Conservation (phyloP, 2,888 invertebrate species). For the Strigamia maritima region DNA sequence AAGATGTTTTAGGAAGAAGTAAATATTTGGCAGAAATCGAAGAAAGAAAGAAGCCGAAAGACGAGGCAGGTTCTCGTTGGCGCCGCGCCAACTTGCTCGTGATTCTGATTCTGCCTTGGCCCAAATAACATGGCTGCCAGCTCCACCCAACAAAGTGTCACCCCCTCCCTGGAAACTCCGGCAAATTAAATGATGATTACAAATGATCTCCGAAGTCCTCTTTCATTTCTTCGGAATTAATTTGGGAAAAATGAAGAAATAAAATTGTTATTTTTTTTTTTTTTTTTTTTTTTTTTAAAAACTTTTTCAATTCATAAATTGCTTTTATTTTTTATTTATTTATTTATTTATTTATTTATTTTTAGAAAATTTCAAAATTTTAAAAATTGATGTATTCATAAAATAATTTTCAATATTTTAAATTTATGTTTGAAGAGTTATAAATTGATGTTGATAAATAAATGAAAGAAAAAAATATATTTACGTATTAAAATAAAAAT, state of each 20-base stretch:
- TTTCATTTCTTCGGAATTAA: neutral
- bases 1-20: conserved; percentile 9
- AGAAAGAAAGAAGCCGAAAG: neutral
- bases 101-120: conserved; percentile 12
- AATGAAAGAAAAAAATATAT: too few relatives aligned
- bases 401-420: too few relatives aligned
- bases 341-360: too few relatives aligned
- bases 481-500: too few relatives aligned
- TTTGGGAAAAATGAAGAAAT: neutral
- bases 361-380: too few relatives aligned
- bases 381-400: too few relatives aligned
- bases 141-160: conserved; percentile 23
- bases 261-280: neutral
- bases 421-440: too few relatives aligned
- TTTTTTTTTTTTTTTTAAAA: neutral
- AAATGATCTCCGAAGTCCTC: conserved; percentile 7
- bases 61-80: conserved; percentile 18
- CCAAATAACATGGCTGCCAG: conserved; percentile 29
- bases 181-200: conserved; percentile 23
- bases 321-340: too few relatives aligned
- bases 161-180: neutral
- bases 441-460: too few relatives aligned
- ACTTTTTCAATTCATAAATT: too few relatives aligned
- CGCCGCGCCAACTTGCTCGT: neutral
- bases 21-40: conserved; percentile 24